Base-by-base conservation (phyloP, 2,797 vertebrate species). In the Morus bassanus region DNA sequence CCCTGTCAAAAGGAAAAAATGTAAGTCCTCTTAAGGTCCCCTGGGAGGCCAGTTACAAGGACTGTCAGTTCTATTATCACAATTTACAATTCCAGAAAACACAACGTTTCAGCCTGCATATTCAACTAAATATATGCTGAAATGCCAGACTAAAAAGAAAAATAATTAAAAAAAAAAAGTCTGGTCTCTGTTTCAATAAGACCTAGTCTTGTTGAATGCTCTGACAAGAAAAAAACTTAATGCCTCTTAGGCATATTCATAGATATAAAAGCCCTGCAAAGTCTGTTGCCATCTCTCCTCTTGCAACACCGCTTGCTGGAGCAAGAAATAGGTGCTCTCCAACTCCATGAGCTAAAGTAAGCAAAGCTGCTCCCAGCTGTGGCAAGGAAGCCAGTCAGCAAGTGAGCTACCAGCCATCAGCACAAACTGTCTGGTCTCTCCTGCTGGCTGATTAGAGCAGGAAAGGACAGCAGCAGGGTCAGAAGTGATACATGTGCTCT, bases 401-500 rank as follows among this genome's bases (percentile, higher is more conserved):
- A 67, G 15, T 18, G 23, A 76, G 24, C 39, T 16, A 63, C 21
- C 37, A 39, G 10, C 30, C 2, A 1, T 11, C 9, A 35, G 24
- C 28, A 35, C 25, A 45, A 69, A 51, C 51, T 45, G 12, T 72
- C 56, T 67, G 51, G 25, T 67, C 25, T 88, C 39, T 89, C 11
- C 46, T 69, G 33, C 21, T 57, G 45, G 41, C 25, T 70, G 39
- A 73, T 76, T 56, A 85, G 59, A 76, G 56, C 25, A 67, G 81
- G 25, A 70, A 59, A 83, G 30, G 68, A 88, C n/a, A 65, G 43
- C 39, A 77, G 64, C 39, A 63, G 5, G 35, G 28, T 54, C 74
- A 69, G 59, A 85, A 67, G 30, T 7, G 8, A 22, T 72, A 4
- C 0, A 0, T 64, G 39, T n/a, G 24, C 24, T 60, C 13, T 67